A percentile compares a stretch with the other conserved stretches of the same genome.
Conservation (phyloP, 2,113 vertebrate genomes). For the Mastomys natalensis region DNA sequence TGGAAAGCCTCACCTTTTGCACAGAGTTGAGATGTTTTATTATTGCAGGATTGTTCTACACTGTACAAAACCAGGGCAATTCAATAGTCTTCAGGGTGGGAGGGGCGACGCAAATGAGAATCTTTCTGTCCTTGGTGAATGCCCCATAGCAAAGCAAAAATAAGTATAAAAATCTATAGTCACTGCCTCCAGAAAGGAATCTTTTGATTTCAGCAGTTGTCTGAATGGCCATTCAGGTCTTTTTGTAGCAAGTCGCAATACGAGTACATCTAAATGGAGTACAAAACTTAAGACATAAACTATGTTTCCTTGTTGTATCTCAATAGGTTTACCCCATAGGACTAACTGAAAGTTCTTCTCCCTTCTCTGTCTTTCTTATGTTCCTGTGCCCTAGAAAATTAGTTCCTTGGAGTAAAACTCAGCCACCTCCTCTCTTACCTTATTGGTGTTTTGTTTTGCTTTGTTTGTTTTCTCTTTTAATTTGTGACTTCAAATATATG, state of each 20-base stretch:
- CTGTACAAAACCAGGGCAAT: slow-evolving; percentile 60
- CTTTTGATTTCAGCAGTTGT: slow-evolving; percentile 70
- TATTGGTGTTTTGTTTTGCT: background rate
- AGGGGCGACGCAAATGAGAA: slow-evolving; percentile 40
- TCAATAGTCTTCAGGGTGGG: slow-evolving; percentile 13
- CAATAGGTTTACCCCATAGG: slow-evolving; percentile 14
- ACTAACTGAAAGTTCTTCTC: slow-evolving; percentile 29
- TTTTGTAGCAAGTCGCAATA: slow-evolving; percentile 64
- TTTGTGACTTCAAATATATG: slow-evolving; percentile 1
- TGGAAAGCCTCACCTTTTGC: slow-evolving; percentile 75
- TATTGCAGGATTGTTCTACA: slow-evolving; percentile 71
- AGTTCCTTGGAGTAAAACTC: slow-evolving; percentile 32
- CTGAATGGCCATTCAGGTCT: slow-evolving; percentile 76
- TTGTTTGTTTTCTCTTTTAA: background rate
- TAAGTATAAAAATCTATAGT: slow-evolving; percentile 68
- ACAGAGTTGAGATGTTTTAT: slow-evolving; percentile 71
- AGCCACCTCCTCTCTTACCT: background rate
- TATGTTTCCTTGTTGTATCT: slow-evolving; percentile 64
- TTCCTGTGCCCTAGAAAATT: background rate
- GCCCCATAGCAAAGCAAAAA: slow-evolving; percentile 62
- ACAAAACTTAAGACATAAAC: slow-evolving; percentile 56
- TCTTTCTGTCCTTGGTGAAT: slow-evolving; percentile 65
- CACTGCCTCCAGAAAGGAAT: slow-evolving; percentile 65
- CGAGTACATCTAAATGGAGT: slow-evolving; percentile 62
- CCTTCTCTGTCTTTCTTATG: background rate